phyloP scores from a whole-genome alignment of 2,113 vertebrate genomes.

The Fulica atra region DNA sequence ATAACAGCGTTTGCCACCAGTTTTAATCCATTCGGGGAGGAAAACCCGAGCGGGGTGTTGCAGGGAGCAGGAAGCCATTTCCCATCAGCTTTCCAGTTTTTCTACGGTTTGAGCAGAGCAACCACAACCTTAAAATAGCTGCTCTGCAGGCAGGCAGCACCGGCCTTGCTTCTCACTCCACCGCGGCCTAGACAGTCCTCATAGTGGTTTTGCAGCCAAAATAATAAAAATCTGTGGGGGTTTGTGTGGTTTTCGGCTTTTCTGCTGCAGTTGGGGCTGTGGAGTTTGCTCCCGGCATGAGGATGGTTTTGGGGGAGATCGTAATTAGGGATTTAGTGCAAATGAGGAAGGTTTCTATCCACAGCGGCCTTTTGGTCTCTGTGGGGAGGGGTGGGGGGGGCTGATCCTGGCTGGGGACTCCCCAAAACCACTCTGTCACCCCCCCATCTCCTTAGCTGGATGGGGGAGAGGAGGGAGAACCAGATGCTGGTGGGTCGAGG shows the following conservation, averaged over 20 bases:
- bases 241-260: not conserved
- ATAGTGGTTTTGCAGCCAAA: not conserved
- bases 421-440: too few species aligned
- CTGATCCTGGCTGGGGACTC: too few species aligned
- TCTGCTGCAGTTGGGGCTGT: not conserved
- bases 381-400: too few species aligned
- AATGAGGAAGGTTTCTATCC: not conserved
- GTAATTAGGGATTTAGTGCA: not conserved
- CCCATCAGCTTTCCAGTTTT: constrained; percentile 34
- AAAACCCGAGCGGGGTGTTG: not conserved
- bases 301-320: not conserved
- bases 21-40: not conserved
- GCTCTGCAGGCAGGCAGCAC: not conserved
- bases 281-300: accelerated
- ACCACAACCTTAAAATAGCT: constrained; percentile 52
- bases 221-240: not conserved
- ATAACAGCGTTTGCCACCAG: accelerated
- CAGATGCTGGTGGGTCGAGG: too few species aligned
- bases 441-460: too few species aligned
- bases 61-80: constrained; percentile 33
- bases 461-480: too few species aligned
- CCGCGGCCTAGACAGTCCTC: not conserved
- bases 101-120: not conserved
- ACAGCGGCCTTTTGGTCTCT: not conserved
- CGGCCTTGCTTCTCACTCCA: not conserved